These are phyloP conservation scores for Polyommatus iphigenia DNA, from an alignment of 2,888 invertebrate species.

Conservation along the genomic window DNA sequence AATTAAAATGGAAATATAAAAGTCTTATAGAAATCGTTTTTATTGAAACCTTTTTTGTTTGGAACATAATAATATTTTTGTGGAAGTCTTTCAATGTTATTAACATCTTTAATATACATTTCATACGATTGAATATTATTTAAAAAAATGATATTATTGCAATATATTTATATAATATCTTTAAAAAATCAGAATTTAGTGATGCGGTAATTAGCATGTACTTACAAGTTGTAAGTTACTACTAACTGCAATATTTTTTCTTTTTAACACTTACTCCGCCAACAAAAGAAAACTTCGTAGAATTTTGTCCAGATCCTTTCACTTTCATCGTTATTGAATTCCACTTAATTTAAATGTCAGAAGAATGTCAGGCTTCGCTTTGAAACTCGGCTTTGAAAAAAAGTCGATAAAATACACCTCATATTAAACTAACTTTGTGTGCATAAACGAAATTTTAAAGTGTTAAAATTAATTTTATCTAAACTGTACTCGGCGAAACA, in stretches of 20 bases:
- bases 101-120: too few species aligned
- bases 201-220: too few species aligned
- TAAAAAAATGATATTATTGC: too few species aligned
- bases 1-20: conserved; percentile 45
- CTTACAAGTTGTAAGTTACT: too few species aligned
- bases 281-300: not conserved
- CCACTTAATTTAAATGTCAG: conserved; percentile 54
- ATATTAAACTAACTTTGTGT: conserved; percentile 38
- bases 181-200: too few species aligned
- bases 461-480: not conserved
- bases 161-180: too few species aligned
- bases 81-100: not conserved
- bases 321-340: conserved; percentile 35
- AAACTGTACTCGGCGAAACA: too few species aligned
- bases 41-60: not conserved
- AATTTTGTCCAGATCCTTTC: conserved; percentile 39
- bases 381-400: conserved; percentile 34
- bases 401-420: conserved; percentile 37
- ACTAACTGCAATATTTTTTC: not conserved
- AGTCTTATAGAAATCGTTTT: not conserved
- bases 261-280: not conserved
- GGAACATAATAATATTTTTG: not conserved
- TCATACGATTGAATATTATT: too few species aligned
- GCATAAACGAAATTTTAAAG: conserved; percentile 39
- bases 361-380: conserved; percentile 45